Base-by-base conservation (phyloP, 2,797 vertebrate species). In the Poeciliopsis turneri region DNA sequence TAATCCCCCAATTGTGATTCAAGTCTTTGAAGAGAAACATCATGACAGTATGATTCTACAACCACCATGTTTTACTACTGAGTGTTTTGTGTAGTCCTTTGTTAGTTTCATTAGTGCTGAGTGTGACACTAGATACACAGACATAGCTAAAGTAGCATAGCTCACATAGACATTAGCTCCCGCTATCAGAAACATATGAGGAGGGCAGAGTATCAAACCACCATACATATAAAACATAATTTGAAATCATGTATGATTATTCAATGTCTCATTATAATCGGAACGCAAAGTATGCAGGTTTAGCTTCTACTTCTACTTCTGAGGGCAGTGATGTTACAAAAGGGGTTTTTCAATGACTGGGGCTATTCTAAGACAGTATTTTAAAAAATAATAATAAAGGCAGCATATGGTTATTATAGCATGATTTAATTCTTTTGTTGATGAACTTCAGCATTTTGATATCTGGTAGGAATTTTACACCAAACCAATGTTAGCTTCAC, bases 321-420 rank as follows among this genome's bases (percentile, higher is more conserved):
- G 46, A 47, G 15, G 46, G 46, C 4, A 18, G 16, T 30, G 18
- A 36, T 16, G 13, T 16, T 15, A 6, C 12, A 39, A 36, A 66
- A 39, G 15, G 6, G 15, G 3, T 64, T 49, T 49, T n/a, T 55
- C 23, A n/a, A n/a, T n/a, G 11, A 55, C 4, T 59, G 4, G 16
- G 77, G 36, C 20, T 45, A 57, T 47, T 53, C 72, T n/a, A 20
- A 57, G 64, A 66, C 23, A 2, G 53, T 23, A 69, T 78, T 78
- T 33, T 3, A 33, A 33, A 33, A 33, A 33, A 33, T 3, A 70
- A 5, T 39, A 39, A 28, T 51, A 12, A 57, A 53, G 25, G 33
- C 13, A 7, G 28, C 82, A 69, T 28, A n/a, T 66, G 36, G 79
- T 72, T 75, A 84, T 68, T 20, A 8, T 20, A 30, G 25, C 72